A percentile compares a stretch with the other conserved stretches of the same genome.
Conservation (phyloP, 2,888 invertebrate genomes). For the Ennomos quercinarius region DNA sequence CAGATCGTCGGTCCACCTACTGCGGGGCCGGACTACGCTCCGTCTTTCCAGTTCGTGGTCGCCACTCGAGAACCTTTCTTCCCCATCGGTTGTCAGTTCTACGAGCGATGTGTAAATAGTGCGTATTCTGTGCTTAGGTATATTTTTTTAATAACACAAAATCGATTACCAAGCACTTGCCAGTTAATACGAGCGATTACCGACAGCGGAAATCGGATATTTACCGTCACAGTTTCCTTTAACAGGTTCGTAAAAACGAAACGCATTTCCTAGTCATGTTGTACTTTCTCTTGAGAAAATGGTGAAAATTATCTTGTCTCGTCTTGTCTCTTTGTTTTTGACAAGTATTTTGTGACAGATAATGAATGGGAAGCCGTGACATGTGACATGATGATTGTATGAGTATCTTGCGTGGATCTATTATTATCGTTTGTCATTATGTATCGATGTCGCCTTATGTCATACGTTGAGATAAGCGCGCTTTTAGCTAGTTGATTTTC, state of each 20-base stretch:
- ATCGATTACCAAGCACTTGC: background rate
- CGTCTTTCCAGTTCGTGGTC: too few species aligned
- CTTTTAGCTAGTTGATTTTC: background rate
- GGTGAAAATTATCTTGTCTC: slow-evolving; percentile 50
- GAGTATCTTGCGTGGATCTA: slow-evolving; percentile 12
- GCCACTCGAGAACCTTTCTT: too few species aligned
- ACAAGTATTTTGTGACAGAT: slow-evolving; percentile 34
- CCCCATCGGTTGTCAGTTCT: too few species aligned
- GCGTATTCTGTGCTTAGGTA: too few species aligned
- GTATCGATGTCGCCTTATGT: slow-evolving; percentile 2
- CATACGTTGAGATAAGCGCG: background rate
- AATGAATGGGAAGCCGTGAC: slow-evolving; percentile 27
- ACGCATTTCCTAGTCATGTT: slow-evolving; percentile 41
- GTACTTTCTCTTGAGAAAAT: slow-evolving; percentile 54
- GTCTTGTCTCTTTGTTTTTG: slow-evolving; percentile 47
- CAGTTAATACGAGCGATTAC: slow-evolving; percentile 9
- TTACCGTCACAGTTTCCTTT: slow-evolving; percentile 34
- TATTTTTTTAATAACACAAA: too few species aligned
- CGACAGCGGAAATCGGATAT: slow-evolving; percentile 36
- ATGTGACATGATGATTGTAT: slow-evolving; percentile 24
- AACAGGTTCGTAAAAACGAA: slow-evolving; percentile 33
- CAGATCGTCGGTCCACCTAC: too few species aligned
- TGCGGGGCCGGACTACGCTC: too few species aligned
- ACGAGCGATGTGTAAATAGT: too few species aligned
- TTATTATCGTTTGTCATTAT: slow-evolving; percentile 1